Percentiles rank a stretch among this genome's conserved stretches.
phyloP scores from a whole-genome alignment of 2,797 vertebrate species.

The Psittacula derbiana region DNA sequence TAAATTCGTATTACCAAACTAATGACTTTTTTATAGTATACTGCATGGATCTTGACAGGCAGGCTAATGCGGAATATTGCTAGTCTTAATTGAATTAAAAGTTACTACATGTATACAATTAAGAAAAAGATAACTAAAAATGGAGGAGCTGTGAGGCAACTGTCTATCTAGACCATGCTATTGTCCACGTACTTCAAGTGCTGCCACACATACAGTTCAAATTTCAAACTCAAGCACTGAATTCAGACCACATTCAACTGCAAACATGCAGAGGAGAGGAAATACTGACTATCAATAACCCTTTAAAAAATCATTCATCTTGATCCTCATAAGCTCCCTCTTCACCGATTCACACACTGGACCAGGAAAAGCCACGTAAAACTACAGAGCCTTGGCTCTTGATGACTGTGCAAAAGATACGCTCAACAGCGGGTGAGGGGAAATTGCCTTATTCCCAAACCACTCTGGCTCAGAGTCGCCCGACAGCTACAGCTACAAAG shows the following conservation, averaged over 20 bases:
- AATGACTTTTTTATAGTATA: constrained; percentile 60
- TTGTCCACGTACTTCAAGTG: not conserved
- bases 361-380: not conserved
- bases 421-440: not conserved
- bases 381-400: not conserved
- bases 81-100: constrained; percentile 63
- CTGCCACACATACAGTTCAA: not conserved
- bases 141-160: not conserved
- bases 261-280: not conserved
- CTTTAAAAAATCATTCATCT: not conserved
- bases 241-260: not conserved
- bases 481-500: not conserved
- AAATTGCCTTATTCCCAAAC: not conserved
- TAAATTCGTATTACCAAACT: constrained; percentile 66
- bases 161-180: not conserved
- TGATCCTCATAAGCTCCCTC: not conserved
- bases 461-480: not conserved
- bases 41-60: constrained; percentile 55
- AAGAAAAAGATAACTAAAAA: constrained; percentile 21
- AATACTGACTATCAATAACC: not conserved
- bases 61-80: constrained; percentile 39
- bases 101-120: constrained; percentile 32
- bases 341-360: not conserved
- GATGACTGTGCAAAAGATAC: not conserved
- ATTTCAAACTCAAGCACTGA: not conserved